Evolutionary conservation across 64 coral and sea anemone genomes (phyloP).

Genomic region (Pachyseris speciosa): DNA sequence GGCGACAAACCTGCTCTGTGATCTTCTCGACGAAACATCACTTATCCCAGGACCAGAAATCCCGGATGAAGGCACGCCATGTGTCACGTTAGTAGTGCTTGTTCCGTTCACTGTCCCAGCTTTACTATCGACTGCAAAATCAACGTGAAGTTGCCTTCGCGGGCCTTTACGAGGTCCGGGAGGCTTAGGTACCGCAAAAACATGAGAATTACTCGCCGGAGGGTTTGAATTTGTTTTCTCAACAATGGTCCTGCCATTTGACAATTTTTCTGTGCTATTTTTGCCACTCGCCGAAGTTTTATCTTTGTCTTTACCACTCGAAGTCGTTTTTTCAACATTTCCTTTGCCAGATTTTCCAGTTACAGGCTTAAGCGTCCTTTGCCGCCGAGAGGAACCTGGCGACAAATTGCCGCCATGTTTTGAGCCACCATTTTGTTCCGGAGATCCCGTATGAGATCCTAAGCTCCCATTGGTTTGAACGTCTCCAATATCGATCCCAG

Average conservation of each 20-base stretch:
- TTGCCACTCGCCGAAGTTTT: conserved; percentile 5
- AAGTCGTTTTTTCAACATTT: conserved; percentile 12
- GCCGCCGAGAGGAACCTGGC: conserved; percentile 34
- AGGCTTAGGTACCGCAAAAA: conserved; percentile 83
- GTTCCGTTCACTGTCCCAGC: conserved; percentile 21
- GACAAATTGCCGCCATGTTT: conserved; percentile 41
- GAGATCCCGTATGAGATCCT: not conserved
- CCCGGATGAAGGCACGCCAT: conserved; percentile 42
- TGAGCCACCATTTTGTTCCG: conserved; percentile 48
- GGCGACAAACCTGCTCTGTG: conserved; percentile 82
- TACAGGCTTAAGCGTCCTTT: conserved; percentile 77
- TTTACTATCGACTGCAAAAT: conserved; percentile 72
- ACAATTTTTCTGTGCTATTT: not conserved
- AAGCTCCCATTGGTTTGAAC: not conserved
- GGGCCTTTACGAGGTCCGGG: conserved; percentile 78
- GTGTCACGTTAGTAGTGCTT: conserved; percentile 1
- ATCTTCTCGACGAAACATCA: conserved; percentile 60
- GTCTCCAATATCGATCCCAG: conserved; percentile 38
- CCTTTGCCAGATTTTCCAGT: conserved; percentile 47
- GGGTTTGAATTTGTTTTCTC: conserved; percentile 32
- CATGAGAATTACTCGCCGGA: conserved; percentile 1
- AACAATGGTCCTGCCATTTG: conserved; percentile 13
- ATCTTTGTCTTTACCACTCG: conserved; percentile 38
- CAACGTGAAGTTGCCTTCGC: conserved; percentile 62
- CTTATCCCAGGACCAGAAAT: conserved; percentile 54